Base-by-base conservation (phyloP, 2,888 invertebrate genomes). In the Ichneumoninae sp. region DNA sequence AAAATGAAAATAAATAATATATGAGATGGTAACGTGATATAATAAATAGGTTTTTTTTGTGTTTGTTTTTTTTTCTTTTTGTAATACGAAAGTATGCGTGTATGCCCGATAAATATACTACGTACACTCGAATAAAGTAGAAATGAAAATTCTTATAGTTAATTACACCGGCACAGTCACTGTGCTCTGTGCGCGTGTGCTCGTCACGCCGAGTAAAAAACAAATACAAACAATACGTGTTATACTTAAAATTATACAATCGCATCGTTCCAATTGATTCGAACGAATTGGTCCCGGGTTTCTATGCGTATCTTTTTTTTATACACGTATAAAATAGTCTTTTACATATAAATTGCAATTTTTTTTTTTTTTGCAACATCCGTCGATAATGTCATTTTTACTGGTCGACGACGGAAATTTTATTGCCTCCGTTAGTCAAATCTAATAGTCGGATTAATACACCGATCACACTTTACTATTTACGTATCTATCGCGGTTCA, bases 11-110 rank as follows among this genome's bases (percentile, higher is more conserved):
- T 92, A 93, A 92, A 91, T 91, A 91, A 92, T 91, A 90, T 89
- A 91, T 91, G 90, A 90, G 89, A 92, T 92, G 92, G 92, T 93
- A 92, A 93, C 92, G 90, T 92, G 91, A 91, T 91, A 91, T 86
- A 92, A 92, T 93, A 92, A 91, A 92, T 92, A 91, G 88, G 90
- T 88, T 79, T 82, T 69, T 76, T 81, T 63, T 88, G 87, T 82
- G 86, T 86, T 88, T 86, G 87, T 85, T 76, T 77, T 76, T 13
- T 13, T 70, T 47, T 76, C 80, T 77, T 73, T 33, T 30, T 33
- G 70, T 82, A 80, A 83, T 86, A 86, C 77, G 73, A 81, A 84
- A 79, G 70, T 83, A 81, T 83, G 83, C 81, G 86, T 90, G 88
- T 91, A 90, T 89, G 89, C 86, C 88, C 89, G 89, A 92, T 92